These are phyloP conservation scores for Saccostrea echinata DNA, from an alignment of 1,140 invertebrate species.

Conservation along the genomic window DNA sequence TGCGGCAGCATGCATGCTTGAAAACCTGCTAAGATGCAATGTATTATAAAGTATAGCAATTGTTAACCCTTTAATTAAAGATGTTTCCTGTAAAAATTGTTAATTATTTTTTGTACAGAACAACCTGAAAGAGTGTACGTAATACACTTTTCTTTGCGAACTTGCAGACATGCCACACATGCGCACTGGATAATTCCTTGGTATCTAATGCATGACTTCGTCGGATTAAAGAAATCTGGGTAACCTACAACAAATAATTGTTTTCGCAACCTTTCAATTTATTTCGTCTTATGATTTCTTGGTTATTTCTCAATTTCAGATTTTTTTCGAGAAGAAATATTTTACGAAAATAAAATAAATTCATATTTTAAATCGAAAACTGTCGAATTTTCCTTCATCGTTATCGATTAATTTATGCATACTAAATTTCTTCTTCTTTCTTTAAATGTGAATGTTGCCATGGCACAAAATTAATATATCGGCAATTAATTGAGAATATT, in stretches of 20 bases:
- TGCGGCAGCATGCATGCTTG: neutral
- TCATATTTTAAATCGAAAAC: neutral
- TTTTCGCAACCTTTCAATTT: constrained; percentile 1
- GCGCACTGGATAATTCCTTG: constrained; percentile 6
- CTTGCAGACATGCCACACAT: neutral
- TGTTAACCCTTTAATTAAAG: neutral
- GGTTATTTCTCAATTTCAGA: neutral
- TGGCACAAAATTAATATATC: too few species aligned
- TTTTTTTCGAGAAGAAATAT: neutral
- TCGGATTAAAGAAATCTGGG: neutral
- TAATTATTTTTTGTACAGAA: neutral
- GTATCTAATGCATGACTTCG: neutral
- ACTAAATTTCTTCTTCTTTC: neutral
- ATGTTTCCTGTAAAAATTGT: neutral
- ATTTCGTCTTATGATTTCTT: neutral
- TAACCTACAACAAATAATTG: neutral
- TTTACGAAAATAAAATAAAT: neutral
- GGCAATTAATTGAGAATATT: too few species aligned
- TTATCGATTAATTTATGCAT: neutral
- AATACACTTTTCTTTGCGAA: neutral
- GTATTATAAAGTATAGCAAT: neutral
- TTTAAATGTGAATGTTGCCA: neutral
- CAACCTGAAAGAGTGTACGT: neutral
- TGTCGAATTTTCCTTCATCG: neutral
- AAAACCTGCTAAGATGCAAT: neutral